phyloP scores from a whole-genome alignment of 1,140 invertebrate species.

The Paraescarpia echinospica region DNA sequence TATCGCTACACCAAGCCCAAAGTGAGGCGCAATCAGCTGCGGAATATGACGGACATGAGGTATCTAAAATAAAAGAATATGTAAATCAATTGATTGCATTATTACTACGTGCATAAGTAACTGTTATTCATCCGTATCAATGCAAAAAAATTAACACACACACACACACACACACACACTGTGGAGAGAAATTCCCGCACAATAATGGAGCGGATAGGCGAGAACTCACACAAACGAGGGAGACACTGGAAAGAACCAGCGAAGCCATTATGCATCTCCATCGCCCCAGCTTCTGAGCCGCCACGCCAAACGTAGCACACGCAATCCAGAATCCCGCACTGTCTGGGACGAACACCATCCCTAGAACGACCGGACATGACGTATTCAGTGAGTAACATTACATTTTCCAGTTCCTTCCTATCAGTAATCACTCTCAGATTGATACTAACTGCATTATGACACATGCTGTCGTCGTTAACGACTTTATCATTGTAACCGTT shows the following conservation, averaged over 20 bases:
- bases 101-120: not conserved
- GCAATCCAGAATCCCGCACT: slow-evolving; percentile 95
- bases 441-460: too few species aligned
- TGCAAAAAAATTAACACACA: not conserved
- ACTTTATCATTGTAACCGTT: not conserved
- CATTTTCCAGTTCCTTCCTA: too few species aligned
- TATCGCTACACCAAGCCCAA: slow-evolving; percentile 86
- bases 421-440: too few species aligned
- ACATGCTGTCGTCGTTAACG: not conserved
- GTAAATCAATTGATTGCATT: not conserved
- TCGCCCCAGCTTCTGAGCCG: slow-evolving; percentile 93
- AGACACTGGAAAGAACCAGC: slow-evolving; percentile 88
- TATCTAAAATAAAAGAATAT: slow-evolving; percentile 67
- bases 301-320: slow-evolving; percentile 92
- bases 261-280: slow-evolving; percentile 91
- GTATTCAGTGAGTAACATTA: not conserved
- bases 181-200: too few species aligned
- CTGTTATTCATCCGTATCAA: too few species aligned
- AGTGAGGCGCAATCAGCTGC: slow-evolving; percentile 91
- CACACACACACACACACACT: not conserved
- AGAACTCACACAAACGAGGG: slow-evolving; percentile 72
- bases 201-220: not conserved
- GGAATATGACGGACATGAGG: slow-evolving; percentile 83
- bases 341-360: slow-evolving; percentile 90
- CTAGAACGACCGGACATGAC: slow-evolving; percentile 31